A percentile compares a stretch with the other conserved stretches of the same genome.
These are phyloP conservation scores for Drosophila yakuba DNA, from an alignment of 1,140 invertebrate species.

Conservation along the genomic window DNA sequence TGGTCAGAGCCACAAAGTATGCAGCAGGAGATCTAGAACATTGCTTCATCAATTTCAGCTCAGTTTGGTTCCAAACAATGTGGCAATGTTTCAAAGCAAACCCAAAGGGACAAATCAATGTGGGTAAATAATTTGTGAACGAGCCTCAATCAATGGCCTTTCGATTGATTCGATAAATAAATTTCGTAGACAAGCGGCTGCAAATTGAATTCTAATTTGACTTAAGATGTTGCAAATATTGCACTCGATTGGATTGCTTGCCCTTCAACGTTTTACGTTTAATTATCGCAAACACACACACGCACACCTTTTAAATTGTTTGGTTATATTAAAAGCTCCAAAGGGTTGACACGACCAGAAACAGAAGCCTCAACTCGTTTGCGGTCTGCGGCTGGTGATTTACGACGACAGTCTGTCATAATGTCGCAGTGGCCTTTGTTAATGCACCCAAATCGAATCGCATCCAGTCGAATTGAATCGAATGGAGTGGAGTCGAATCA, in stretches of 20 bases:
- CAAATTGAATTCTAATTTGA: conserved; percentile 38
- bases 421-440: conserved; percentile 47
- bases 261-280: conserved; percentile 1
- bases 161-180: conserved; percentile 49
- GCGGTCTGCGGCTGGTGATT: conserved; percentile 56
- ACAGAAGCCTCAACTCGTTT: conserved; percentile 29
- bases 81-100: conserved; percentile 3
- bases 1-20: conserved; percentile 16
- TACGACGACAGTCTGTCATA: conserved; percentile 58
- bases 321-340: conserved; percentile 21
- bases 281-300: conserved; percentile 21
- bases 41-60: conserved; percentile 31
- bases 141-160: conserved; percentile 10
- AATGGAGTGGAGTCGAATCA: neutral
- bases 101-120: conserved; percentile 43
- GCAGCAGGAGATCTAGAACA: conserved; percentile 32
- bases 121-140: conserved; percentile 29
- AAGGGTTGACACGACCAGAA: conserved; percentile 21
- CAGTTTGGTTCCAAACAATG: conserved; percentile 29
- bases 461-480: conserved; percentile 2
- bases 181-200: conserved; percentile 21
- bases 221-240: conserved; percentile 19
- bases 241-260: neutral
- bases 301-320: conserved; percentile 18
- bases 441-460: conserved; percentile 44